phyloP scores from a whole-genome alignment of 2,797 vertebrate genomes.

The Nannoperca australis region DNA sequence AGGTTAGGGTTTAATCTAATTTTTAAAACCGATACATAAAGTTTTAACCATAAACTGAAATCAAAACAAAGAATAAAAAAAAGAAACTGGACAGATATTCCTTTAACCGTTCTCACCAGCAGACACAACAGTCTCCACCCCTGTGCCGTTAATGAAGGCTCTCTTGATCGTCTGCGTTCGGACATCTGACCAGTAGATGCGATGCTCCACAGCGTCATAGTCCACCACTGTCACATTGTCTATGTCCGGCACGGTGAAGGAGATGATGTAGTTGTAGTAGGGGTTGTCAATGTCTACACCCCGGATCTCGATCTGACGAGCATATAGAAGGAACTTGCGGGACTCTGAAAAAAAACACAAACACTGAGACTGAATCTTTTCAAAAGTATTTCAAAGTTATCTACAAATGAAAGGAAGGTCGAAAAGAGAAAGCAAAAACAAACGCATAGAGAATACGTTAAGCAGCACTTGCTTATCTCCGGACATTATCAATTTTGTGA shows the following conservation, averaged over 20 bases:
- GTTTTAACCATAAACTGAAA: neutral
- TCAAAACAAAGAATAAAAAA: neutral
- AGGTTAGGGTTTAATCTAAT: neutral
- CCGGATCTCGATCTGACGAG: conserved; percentile 97
- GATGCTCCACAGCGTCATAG: conserved; percentile 93
- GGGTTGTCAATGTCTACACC: conserved; percentile 97
- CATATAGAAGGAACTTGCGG: conserved; percentile 96
- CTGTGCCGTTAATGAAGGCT: conserved; percentile 97
- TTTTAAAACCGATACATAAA: neutral
- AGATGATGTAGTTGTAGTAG: conserved; percentile 99
- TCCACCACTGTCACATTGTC: conserved; percentile 97
- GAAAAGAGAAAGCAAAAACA: neutral
- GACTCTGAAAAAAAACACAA: conserved; percentile 84
- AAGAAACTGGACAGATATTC: neutral
- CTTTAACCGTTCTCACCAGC: conserved; percentile 85
- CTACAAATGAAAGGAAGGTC: neutral
- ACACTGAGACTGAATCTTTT: neutral
- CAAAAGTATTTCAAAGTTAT: neutral
- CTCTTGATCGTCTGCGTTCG: conserved; percentile 96
- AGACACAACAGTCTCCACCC: conserved; percentile 95
- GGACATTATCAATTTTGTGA: neutral
- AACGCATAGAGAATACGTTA: neutral
- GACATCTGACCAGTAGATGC: conserved; percentile 98
- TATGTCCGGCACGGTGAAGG: conserved; percentile 96
- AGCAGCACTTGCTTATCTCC: neutral